phyloP scores from a whole-genome alignment of 2,888 invertebrate species.

The Cheilosia vernalis region DNA sequence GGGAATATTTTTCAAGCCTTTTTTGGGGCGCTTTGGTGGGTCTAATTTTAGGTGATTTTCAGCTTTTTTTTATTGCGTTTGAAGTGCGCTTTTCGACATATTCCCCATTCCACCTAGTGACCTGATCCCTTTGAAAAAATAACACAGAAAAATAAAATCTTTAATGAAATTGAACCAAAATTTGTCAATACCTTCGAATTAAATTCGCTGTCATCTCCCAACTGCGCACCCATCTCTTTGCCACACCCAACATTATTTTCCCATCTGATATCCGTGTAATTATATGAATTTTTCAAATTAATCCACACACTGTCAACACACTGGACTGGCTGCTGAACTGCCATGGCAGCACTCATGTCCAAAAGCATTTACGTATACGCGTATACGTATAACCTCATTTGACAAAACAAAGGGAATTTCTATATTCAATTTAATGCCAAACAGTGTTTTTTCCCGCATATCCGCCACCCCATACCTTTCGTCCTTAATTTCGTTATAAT shows the following conservation, averaged over 20 bases:
- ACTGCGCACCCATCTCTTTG: neutral
- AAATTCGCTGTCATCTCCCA: too few relatives aligned
- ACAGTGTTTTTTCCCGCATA: slow-evolving; percentile 53
- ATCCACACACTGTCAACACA: slow-evolving; percentile 69
- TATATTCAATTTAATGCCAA: slow-evolving; percentile 73
- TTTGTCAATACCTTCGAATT: too few relatives aligned
- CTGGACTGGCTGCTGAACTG: slow-evolving; percentile 16
- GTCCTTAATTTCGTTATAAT: slow-evolving; percentile 75
- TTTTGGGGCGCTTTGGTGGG: too few relatives aligned
- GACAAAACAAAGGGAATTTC: slow-evolving; percentile 80
- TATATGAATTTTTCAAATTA: slow-evolving; percentile 71
- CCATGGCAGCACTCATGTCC: slow-evolving; percentile 59
- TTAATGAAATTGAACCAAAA: too few relatives aligned
- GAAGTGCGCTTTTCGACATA: too few relatives aligned
- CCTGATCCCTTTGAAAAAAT: too few relatives aligned
- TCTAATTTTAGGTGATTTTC: too few relatives aligned
- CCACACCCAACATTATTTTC: slow-evolving; percentile 13
- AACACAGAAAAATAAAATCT: too few relatives aligned
- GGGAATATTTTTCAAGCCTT: too few relatives aligned
- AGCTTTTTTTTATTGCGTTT: too few relatives aligned
- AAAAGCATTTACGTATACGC: slow-evolving; percentile 52
- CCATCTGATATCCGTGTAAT: slow-evolving; percentile 61
- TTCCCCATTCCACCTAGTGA: too few relatives aligned
- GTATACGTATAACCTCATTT: slow-evolving; percentile 83
- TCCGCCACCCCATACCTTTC: slow-evolving; percentile 9